A percentile compares a stretch with the other conserved stretches of the same genome.
phyloP scores from a whole-genome alignment of 2,113 vertebrate genomes.

The Chionomys nivalis region DNA sequence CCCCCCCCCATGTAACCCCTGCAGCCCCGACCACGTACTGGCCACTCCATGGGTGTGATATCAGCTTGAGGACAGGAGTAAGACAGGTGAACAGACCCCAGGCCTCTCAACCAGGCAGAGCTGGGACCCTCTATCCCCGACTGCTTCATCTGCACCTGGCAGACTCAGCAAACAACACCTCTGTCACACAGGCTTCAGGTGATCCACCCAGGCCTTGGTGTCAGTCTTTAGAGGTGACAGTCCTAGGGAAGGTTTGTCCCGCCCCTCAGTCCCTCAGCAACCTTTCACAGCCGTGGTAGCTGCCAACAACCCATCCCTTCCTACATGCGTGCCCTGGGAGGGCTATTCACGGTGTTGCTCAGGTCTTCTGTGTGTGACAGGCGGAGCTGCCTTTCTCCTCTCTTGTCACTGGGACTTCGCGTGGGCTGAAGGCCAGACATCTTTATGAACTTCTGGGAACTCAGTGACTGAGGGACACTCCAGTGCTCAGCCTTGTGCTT shows the following conservation, averaged over 20 bases:
- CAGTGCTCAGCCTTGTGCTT: fast-evolving
- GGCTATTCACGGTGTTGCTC: too few species aligned
- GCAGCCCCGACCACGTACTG: not conserved
- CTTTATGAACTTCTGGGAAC: fast-evolving
- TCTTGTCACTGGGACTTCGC: fast-evolving
- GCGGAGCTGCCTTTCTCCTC: fast-evolving
- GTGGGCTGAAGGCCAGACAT: too few species aligned
- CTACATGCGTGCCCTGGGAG: not conserved
- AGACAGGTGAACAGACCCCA: fast-evolving
- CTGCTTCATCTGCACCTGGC: not conserved
- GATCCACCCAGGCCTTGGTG: fast-evolving
- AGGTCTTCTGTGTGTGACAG: too few species aligned
- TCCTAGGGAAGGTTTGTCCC: fast-evolving
- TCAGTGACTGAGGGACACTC: not conserved
- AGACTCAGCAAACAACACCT: not conserved
- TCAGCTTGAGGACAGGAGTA: not conserved
- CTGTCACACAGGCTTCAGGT: fast-evolving
- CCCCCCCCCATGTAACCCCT: not conserved
- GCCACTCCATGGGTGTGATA: not conserved
- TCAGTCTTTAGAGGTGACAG: fast-evolving
- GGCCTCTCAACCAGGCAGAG: not conserved
- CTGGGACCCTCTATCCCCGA: fast-evolving
- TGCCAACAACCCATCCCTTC: not conserved
- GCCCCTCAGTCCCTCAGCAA: fast-evolving
- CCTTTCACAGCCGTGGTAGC: not conserved